A percentile compares a stretch with the other conserved stretches of the same genome.
These are phyloP conservation scores for Eupleurogrammus muticus DNA, from an alignment of 2,797 vertebrate species.

Conservation along the genomic window DNA sequence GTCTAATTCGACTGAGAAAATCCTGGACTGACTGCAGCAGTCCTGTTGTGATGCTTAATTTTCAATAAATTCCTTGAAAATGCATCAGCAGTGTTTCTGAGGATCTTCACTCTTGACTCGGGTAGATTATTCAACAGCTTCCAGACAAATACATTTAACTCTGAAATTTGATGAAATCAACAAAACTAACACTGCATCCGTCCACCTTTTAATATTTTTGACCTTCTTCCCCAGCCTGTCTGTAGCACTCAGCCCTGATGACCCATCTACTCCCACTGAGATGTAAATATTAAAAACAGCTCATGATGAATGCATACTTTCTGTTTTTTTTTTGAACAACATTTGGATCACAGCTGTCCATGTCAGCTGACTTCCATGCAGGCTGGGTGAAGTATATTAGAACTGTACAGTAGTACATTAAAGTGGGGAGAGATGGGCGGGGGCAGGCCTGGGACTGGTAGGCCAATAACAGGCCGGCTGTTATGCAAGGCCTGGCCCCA, in stretches of 20 bases:
- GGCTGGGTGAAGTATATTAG: constrained; percentile 12
- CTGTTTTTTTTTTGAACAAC: not conserved
- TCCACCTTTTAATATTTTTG: not conserved
- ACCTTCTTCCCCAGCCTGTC: too few species aligned
- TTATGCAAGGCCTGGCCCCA: constrained; percentile 67
- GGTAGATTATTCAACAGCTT: too few species aligned
- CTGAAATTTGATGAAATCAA: not conserved
- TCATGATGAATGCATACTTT: not conserved
- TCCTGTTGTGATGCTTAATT: too few species aligned
- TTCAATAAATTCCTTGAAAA: too few species aligned
- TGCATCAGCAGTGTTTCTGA: too few species aligned
- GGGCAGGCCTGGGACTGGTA: constrained; percentile 41
- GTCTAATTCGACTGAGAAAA: too few species aligned
- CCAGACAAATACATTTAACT: too few species aligned
- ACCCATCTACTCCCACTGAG: not conserved
- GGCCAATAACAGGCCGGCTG: constrained; percentile 53
- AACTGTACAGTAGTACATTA: constrained; percentile 10
- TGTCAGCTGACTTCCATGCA: constrained; percentile 8
- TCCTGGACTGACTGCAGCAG: too few species aligned
- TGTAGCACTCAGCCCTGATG: not conserved
- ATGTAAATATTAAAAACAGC: not conserved
- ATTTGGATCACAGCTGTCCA: constrained; percentile 2
- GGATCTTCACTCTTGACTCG: too few species aligned
- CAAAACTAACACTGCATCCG: not conserved
- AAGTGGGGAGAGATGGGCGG: constrained; percentile 11